Percentiles rank a stretch among this genome's conserved stretches.
phyloP scores from a whole-genome alignment of 1,140 invertebrate species.

The Trachymyrmex septentrionalis region DNA sequence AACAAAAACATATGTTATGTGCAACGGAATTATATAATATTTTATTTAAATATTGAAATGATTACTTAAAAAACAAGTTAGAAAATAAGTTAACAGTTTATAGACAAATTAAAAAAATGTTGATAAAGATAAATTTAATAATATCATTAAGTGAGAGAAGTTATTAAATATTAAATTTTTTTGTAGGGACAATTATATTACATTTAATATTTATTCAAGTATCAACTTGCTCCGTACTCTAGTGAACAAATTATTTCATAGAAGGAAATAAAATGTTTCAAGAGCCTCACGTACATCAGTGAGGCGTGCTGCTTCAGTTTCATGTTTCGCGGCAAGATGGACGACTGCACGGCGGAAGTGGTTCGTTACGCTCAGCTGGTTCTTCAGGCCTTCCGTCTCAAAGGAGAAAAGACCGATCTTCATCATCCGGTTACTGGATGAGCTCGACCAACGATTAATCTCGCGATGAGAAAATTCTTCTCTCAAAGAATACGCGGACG shows the following conservation, averaged over 20 bases:
- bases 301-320: constrained; percentile 45
- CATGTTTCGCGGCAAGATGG: constrained; percentile 44
- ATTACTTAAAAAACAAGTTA: not conserved
- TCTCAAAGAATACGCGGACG: constrained; percentile 61
- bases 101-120: not conserved
- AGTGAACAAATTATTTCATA: constrained; percentile 22
- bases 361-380: constrained; percentile 50
- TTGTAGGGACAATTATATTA: not conserved
- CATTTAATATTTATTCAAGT: constrained; percentile 28
- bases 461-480: constrained; percentile 62
- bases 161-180: not conserved
- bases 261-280: constrained; percentile 43
- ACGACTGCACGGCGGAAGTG: constrained; percentile 49
- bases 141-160: not conserved
- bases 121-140: not conserved
- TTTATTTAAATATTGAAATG: not conserved
- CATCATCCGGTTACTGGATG: constrained; percentile 61
- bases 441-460: constrained; percentile 73
- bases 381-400: constrained; percentile 54
- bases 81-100: not conserved
- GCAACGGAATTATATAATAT: not conserved
- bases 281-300: not conserved
- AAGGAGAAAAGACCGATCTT: constrained; percentile 66
- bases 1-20: not conserved
- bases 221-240: not conserved